A percentile compares a stretch with the other conserved stretches of the same genome.
These are phyloP conservation scores for Lasius fuliginosus DNA, from an alignment of 2,888 invertebrate genomes.

Conservation along the genomic window DNA sequence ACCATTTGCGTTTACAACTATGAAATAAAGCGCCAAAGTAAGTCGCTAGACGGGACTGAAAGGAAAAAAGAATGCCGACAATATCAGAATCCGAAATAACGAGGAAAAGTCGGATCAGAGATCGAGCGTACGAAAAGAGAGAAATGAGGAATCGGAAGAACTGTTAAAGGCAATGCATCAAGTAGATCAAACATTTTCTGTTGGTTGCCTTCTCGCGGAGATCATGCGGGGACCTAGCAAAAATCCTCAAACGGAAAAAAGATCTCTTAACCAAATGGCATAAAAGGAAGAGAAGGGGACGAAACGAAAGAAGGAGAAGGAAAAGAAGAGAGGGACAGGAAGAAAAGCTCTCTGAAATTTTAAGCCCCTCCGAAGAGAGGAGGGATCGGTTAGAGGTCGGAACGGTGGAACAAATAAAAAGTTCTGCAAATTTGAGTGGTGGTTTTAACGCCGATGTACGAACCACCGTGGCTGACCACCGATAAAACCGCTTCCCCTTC, in stretches of 20 bases:
- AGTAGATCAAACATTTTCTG: constrained; percentile 71
- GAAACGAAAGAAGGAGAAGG: constrained; percentile 13
- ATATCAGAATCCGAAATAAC: constrained; percentile 34
- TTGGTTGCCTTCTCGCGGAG: constrained; percentile 28
- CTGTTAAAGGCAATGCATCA: constrained; percentile 67
- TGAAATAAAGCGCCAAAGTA: constrained; percentile 7
- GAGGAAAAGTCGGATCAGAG: constrained; percentile 34
- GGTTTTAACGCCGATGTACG: constrained; percentile 75
- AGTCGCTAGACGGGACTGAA: not conserved
- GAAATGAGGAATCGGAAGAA: constrained; percentile 64
- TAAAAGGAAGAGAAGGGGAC: not conserved
- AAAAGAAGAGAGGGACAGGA: not conserved
- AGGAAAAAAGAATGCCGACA: not conserved
- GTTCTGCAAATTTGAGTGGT: constrained; percentile 80
- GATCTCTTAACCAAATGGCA: constrained; percentile 72
- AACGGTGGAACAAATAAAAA: constrained; percentile 72
- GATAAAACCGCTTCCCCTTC: constrained; percentile 74
- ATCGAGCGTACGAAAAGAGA: constrained; percentile 31
- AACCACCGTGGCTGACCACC: constrained; percentile 73
- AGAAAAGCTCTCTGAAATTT: constrained; percentile 60
- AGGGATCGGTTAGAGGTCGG: constrained; percentile 40
- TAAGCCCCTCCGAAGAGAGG: constrained; percentile 57
- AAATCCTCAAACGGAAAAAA: constrained; percentile 17
- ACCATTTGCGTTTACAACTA: constrained; percentile 1
- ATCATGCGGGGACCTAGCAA: not conserved